Conservation (phyloP, 2,797 vertebrate genomes). For the Petrocephalus schoutedeni region DNA sequence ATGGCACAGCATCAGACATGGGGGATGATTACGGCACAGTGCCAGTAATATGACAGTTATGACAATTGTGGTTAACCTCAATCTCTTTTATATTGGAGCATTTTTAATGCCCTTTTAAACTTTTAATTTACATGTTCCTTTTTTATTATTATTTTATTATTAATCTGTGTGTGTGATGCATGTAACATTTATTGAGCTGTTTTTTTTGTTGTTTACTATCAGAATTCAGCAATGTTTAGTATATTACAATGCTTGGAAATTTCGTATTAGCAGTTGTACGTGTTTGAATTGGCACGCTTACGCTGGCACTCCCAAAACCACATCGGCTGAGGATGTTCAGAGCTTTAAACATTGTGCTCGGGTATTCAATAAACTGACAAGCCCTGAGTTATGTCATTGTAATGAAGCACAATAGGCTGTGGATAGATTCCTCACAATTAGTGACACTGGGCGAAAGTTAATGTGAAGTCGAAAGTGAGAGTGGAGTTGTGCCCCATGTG, state of each 20-base stretch:
- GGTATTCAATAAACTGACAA: background rate
- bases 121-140: background rate
- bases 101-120: background rate
- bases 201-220: background rate
- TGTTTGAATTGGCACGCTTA: background rate
- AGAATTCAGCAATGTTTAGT: background rate
- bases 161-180: background rate
- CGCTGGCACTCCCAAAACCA: background rate
- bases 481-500: background rate
- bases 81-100: background rate
- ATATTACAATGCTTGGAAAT: background rate
- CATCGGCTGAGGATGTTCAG: background rate
- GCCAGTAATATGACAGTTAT: background rate
- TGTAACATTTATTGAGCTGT: background rate
- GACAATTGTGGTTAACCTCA: background rate
- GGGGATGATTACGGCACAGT: background rate
- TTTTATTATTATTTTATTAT: background rate
- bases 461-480: background rate
- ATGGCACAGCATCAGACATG: constrained; percentile 52
- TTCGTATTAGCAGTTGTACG: background rate
- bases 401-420: background rate
- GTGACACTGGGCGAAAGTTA: background rate
- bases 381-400: background rate
- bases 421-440: background rate
- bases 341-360: background rate